Percentiles rank a stretch among this genome's conserved stretches.
Conservation (phyloP, 2,113 vertebrate genomes). For the Syrmaticus mikado region DNA sequence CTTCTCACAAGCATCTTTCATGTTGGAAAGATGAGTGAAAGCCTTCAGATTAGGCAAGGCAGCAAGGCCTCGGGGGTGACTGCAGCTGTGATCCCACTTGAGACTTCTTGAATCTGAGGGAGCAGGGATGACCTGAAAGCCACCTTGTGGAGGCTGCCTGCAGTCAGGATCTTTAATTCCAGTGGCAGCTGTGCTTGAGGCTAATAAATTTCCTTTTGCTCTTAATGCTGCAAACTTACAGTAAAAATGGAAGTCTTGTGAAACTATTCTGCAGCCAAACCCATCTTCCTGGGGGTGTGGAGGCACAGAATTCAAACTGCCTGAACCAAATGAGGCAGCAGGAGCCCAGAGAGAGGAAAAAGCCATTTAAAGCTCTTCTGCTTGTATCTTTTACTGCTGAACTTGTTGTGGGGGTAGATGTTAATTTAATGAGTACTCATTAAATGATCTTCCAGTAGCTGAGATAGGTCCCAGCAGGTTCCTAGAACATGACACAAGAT, state of each 20-base stretch:
- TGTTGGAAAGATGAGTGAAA: background rate
- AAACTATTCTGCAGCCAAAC: background rate
- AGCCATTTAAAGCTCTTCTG: slow-evolving; percentile 61
- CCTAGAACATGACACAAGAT: slow-evolving; percentile 41
- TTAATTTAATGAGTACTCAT: slow-evolving; percentile 71
- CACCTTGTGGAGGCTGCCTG: fast-evolving
- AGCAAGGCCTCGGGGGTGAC: background rate
- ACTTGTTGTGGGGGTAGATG: slow-evolving; percentile 60
- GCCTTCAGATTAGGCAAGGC: background rate
- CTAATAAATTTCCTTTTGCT: background rate
- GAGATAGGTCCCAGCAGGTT: slow-evolving; percentile 61
- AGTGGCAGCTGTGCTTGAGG: background rate
- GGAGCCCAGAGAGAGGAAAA: slow-evolving; percentile 48
- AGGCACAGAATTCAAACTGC: slow-evolving; percentile 4
- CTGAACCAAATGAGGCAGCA: slow-evolving; percentile 18
- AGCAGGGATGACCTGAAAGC: background rate
- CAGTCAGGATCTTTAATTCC: background rate
- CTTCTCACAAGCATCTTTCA: background rate
- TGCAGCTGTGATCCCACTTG: background rate
- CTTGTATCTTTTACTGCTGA: slow-evolving; percentile 10
- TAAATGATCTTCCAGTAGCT: slow-evolving; percentile 63
- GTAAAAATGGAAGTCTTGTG: background rate
- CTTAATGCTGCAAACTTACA: background rate
- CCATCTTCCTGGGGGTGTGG: background rate
- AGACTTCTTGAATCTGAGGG: background rate